Base-by-base conservation (phyloP, 2,113 vertebrate species). In the Clinocottus analis region DNA sequence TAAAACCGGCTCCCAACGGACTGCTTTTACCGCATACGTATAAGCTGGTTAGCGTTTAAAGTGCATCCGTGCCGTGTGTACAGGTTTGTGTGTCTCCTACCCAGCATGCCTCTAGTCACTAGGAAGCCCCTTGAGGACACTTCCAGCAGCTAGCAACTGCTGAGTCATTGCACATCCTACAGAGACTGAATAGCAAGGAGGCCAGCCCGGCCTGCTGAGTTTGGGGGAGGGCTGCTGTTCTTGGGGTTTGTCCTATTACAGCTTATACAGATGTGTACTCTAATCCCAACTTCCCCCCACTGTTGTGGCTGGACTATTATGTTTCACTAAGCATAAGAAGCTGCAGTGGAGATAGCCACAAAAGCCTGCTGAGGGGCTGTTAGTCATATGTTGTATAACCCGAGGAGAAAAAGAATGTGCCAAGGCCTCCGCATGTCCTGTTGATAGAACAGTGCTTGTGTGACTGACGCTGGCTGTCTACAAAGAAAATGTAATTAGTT, bases 151-250 rank as follows among this genome's bases (percentile, higher is more conserved):
- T 23, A 55, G 51, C 11, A 14, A 70, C 78, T 90, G 88, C 87
- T 86, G 92, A 93, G 88, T 93, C 90, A 90, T 75, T 82, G 75
- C 79, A 63, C 77, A 74, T 87, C 78, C 49, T 47, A 47, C 80
- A 67, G 72, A 71, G 80, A 62, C 75, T 68, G 60, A 90, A 85
- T 77, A 74, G 84, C 83, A 39, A 75, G 72, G 71, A 72, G 72
- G 37, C 53, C 84, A 23, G 65, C 14, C 70, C 55, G 51, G 53
- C 86, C 47, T 82, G 83, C 87, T 87, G 71, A 45, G 65, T 73
- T 80, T 82, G 64, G 75, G 61, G 87, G 62, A 77, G 51, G 47
- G 47, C 80, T 86, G 81, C 93, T 91, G 78, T 82, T 84, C 55
- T 60, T 69, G 73, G 79, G 81, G 84, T 76, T 77, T 76, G 58